Evolutionary conservation across 2,113 vertebrate species (phyloP).

Genomic region (Eulacestoma nigropectus): DNA sequence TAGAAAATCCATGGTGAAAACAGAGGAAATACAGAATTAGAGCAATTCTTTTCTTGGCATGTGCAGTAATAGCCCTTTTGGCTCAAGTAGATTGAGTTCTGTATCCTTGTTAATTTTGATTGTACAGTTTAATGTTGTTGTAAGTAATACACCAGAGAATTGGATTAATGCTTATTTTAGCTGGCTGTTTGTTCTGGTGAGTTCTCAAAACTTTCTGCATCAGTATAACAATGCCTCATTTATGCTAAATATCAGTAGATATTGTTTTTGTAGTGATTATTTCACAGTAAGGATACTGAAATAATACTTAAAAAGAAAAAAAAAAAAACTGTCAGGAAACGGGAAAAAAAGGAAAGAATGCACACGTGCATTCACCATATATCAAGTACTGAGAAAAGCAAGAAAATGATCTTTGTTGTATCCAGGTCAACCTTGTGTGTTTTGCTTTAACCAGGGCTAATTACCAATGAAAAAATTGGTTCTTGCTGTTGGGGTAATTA

Average conservation of each 20-base stretch:
- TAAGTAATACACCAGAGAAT: not conserved
- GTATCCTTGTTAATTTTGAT: not conserved
- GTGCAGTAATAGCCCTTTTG: not conserved
- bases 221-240: not conserved
- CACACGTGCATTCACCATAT: not conserved
- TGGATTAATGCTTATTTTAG: not conserved
- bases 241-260: not conserved
- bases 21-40: not conserved
- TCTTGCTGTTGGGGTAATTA: slow-evolving; percentile 13
- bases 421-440: not conserved
- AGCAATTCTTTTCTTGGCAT: not conserved
- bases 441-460: slow-evolving; percentile 35
- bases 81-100: not conserved
- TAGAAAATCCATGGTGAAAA: not conserved
- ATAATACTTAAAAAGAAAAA: not conserved
- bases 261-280: not conserved
- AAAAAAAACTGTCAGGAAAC: not conserved
- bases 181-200: not conserved
- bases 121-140: not conserved
- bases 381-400: not conserved
- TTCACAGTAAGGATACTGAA: not conserved
- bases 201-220: not conserved
- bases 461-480: slow-evolving; percentile 6
- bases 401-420: not conserved
- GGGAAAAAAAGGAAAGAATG: not conserved